Base-by-base conservation (phyloP, 2,113 vertebrate species). In the Cyprinodon tularosa region DNA sequence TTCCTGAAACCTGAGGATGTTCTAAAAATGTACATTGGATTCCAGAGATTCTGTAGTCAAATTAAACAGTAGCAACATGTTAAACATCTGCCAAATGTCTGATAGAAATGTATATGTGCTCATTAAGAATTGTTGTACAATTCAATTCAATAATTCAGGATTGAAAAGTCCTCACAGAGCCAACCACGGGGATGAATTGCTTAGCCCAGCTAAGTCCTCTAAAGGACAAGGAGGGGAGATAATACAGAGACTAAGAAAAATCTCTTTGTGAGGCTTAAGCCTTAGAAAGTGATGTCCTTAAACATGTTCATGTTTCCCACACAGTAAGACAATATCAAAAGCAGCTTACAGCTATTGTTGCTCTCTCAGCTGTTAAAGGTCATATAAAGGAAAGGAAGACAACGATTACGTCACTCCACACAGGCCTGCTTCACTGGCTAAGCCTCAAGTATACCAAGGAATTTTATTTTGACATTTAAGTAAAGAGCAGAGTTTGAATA, bases 321-420 rank as follows among this genome's bases (percentile, higher is more conserved):
- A 84, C 85, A 84, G 81, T 69, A 78, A 91, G 82, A 85, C 87
- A 90, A 87, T 78, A 76, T 81, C 82, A 74, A 90, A 93, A 93
- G 88, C 81, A 69, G 90, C 89, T 91, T 91, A 93, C 64, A 88
- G 77, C 83, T 74, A 85, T 91, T 91, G 88, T 83, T 73, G 59
- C 44, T 39, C 84, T 82, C 68, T 88, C 70, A 73, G 81, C 84
- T 86, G 84, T 89, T 82, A 89, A 86, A 88, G 83, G 90, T 87
- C 83, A 83, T 72, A 81, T 79, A 66, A 83, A 83, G 70, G 44
- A 44, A 78, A 84, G 62, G 67, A 66, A 59, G 61, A 65, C 65
- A 66, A 76, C 50, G 62, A 75, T 47, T 68, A 71, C 72, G 60
- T 20, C 68, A 66, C 53, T 29, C 59, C 22, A 36, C 71, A 63